Conservation (phyloP, 2,888 invertebrate species). For the Sarcophaga carnaria region DNA sequence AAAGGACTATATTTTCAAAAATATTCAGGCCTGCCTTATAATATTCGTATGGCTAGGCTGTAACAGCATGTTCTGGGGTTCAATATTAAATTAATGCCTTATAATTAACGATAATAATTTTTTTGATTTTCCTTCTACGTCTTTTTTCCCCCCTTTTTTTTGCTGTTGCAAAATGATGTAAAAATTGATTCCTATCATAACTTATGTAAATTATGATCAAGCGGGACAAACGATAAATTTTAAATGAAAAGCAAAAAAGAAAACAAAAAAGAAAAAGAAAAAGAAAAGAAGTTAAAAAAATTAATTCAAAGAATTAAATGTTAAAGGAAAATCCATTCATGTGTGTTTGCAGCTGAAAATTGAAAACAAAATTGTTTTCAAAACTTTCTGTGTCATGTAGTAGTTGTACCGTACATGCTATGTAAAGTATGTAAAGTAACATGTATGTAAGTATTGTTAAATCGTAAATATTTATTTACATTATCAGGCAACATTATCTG, state of each 20-base stretch:
- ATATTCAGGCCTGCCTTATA: conserved; percentile 13
- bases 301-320: conserved; percentile 58
- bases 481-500: conserved; percentile 8
- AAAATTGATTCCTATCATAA: conserved; percentile 73
- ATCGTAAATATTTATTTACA: conserved; percentile 43
- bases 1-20: not conserved
- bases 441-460: conserved; percentile 21
- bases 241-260: conserved; percentile 19
- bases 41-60: conserved; percentile 1
- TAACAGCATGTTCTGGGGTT: conserved; percentile 34
- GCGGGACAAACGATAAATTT: conserved; percentile 28
- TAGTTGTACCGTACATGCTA: not conserved
- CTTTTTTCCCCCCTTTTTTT: conserved; percentile 7
- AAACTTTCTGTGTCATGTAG: conserved; percentile 46
- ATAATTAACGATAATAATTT: conserved; percentile 70
- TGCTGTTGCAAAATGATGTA: conserved; percentile 54
- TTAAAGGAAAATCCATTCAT: not conserved
- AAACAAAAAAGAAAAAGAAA: not conserved
- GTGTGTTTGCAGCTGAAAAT: too few species aligned
- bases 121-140: not conserved
- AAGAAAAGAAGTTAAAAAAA: not conserved
- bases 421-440: not conserved
- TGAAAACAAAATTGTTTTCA: not conserved
- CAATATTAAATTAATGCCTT: conserved; percentile 73
- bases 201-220: conserved; percentile 71